phyloP scores from a whole-genome alignment of 2,888 invertebrate genomes.

The Choristoneura rosaceana region DNA sequence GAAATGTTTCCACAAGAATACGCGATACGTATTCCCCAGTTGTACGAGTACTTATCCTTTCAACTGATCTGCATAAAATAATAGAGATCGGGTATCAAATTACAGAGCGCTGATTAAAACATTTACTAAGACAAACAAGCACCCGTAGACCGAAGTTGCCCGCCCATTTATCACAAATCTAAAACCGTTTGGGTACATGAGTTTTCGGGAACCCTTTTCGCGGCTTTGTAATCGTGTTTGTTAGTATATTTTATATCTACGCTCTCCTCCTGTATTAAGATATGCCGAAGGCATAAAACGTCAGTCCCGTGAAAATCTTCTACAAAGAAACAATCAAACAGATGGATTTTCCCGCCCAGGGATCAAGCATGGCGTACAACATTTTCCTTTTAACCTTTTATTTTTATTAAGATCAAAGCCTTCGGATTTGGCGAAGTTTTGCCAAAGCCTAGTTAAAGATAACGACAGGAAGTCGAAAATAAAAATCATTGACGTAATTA shows the following conservation, averaged over 20 bases:
- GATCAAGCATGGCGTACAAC: constrained; percentile 21
- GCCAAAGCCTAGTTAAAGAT: constrained; percentile 4
- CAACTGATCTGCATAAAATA: neutral
- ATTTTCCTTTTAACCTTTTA: constrained; percentile 28
- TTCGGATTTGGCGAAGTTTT: neutral
- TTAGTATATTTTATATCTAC: neutral
- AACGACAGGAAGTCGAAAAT: neutral
- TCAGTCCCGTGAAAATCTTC: constrained; percentile 17
- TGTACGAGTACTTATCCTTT: neutral
- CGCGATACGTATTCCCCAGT: neutral
- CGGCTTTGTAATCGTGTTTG: constrained; percentile 8
- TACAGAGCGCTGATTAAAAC: neutral
- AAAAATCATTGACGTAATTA: neutral
- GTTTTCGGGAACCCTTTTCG: constrained; percentile 4
- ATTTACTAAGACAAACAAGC: constrained; percentile 11
- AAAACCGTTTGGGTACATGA: constrained; percentile 4
- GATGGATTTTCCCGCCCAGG: constrained; percentile 30
- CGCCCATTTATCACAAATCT: constrained; percentile 5
- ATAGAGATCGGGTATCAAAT: neutral
- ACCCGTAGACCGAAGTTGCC: neutral
- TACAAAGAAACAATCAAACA: constrained; percentile 35
- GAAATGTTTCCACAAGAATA: too few species aligned
- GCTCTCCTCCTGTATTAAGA: neutral
- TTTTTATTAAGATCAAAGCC: constrained; percentile 20
- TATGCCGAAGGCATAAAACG: constrained; percentile 13